Evolutionary conservation across 2,113 vertebrate species (phyloP).

Genomic region (Anser cygnoides): DNA sequence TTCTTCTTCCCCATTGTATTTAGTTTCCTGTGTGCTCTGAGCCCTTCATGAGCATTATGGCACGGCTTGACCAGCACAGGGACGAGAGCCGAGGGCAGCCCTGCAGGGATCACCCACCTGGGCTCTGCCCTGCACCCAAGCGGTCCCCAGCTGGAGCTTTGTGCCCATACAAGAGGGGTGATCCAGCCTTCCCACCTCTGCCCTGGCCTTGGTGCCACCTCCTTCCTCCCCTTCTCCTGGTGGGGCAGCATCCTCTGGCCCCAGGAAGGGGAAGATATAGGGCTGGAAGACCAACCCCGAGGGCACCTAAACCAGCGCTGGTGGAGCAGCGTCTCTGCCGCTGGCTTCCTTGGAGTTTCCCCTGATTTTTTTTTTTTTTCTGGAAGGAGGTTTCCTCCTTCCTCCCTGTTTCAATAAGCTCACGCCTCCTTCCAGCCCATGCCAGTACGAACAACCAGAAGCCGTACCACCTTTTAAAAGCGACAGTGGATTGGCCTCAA

Average conservation of each 20-base stretch:
- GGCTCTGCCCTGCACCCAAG: neutral
- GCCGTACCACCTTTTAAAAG: neutral
- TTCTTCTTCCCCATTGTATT: neutral
- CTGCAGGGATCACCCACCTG: neutral
- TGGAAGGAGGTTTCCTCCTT: neutral
- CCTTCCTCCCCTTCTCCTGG: neutral
- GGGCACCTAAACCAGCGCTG: neutral
- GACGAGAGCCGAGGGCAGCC: neutral
- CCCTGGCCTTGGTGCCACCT: neutral
- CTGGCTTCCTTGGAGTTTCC: neutral
- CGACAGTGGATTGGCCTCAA: neutral
- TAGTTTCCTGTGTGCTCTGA: neutral
- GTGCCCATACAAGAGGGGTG: neutral
- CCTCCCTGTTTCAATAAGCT: neutral
- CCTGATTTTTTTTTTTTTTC: neutral
- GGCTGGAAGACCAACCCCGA: neutral
- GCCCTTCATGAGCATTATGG: rapidly evolving
- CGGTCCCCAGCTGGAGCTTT: neutral
- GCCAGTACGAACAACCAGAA: neutral
- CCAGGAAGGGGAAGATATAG: neutral
- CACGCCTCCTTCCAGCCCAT: no score
- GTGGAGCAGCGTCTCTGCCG: neutral
- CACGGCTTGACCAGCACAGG: no score
- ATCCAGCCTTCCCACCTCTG: neutral
- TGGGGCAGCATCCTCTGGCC: neutral